Base-by-base conservation (phyloP, 2,113 vertebrate genomes). In the Mastomys coucha region DNA sequence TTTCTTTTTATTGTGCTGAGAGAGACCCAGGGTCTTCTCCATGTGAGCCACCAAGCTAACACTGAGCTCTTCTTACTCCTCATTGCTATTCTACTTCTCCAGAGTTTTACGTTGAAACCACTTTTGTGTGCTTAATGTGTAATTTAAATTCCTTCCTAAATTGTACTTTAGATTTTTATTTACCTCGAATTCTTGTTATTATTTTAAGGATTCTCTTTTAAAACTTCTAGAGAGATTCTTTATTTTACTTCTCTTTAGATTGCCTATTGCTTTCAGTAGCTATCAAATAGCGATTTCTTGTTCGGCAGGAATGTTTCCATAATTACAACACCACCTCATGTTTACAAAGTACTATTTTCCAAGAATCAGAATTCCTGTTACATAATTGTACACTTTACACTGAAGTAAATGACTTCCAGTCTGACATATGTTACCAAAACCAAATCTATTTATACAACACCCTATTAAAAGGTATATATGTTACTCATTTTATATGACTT, bases 391-490 rank as follows among this genome's bases (percentile, higher is more conserved):
- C 17, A 33, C 45, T 69, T 36, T 45, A 22, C 16, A 36, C 28
- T 69, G 39, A 86, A 49, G n/a, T 17, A 31, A 60, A 19, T 36
- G 8, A 67, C 39, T 45, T 67, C 58, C 8, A 31, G 42, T 69
- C 63, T 67, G 45, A 17, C 60, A 31, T 85, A 67, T 67, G 17
- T 67, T 49, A 67, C 39, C 42, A 33, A 69, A 17, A 86, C 31
- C 31, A 69, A 65, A 69, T 49, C 49, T 93, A 94, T 73, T 80
- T 97, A 26, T 28, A 91, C 1, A 81, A 53, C 28, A 78, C 8
- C 26, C n/a, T 26, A 58, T 81, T 89, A 92, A 92, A 96, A 89
- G 70, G 6, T 89, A 73, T 51, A 36, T 60, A 76, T 42, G 42
- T 49, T 72, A 92, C 76, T 89, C 20, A 76, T 60, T 88, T 89